Percentiles rank a stretch among this genome's conserved stretches.
Evolutionary conservation across 2,797 vertebrate species (phyloP).

Genomic region (Amniataba percoides): DNA sequence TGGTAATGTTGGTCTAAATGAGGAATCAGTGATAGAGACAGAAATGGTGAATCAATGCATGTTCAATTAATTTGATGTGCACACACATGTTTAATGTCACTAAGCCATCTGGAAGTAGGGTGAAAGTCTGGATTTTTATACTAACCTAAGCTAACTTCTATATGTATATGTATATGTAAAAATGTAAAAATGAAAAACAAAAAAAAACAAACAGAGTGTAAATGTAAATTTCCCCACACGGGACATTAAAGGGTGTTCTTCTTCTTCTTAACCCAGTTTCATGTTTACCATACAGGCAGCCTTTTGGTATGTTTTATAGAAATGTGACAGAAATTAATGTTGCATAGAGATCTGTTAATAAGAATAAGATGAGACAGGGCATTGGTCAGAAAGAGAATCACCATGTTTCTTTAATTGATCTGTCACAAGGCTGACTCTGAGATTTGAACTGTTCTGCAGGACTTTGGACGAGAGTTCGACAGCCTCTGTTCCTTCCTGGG

Average conservation of each 20-base stretch:
- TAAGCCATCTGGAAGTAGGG: too few relatives aligned
- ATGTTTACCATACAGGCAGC: neutral
- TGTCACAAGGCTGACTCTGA: neutral
- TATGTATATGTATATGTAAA: too few relatives aligned
- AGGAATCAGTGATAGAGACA: too few relatives aligned
- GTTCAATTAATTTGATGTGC: too few relatives aligned
- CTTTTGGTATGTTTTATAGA: neutral
- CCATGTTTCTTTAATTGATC: neutral
- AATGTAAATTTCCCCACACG: too few relatives aligned
- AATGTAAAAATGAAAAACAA: too few relatives aligned
- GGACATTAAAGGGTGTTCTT: too few relatives aligned
- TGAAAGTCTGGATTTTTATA: neutral
- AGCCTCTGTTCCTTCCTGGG: conserved; percentile 85
- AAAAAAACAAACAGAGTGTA: too few relatives aligned
- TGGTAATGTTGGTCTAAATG: too few relatives aligned
- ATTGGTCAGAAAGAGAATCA: neutral
- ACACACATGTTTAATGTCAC: too few relatives aligned
- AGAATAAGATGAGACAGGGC: neutral
- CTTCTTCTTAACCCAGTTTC: too few relatives aligned
- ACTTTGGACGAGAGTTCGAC: conserved; percentile 85
- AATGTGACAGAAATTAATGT: neutral
- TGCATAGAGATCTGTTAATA: neutral
- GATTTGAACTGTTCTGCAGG: conserved; percentile 69
- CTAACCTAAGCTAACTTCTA: neutral
- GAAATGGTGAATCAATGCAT: too few relatives aligned